Percentiles rank a stretch among this genome's conserved stretches.
phyloP scores from a whole-genome alignment of 2,113 vertebrate species.

The Sciurus niger region DNA sequence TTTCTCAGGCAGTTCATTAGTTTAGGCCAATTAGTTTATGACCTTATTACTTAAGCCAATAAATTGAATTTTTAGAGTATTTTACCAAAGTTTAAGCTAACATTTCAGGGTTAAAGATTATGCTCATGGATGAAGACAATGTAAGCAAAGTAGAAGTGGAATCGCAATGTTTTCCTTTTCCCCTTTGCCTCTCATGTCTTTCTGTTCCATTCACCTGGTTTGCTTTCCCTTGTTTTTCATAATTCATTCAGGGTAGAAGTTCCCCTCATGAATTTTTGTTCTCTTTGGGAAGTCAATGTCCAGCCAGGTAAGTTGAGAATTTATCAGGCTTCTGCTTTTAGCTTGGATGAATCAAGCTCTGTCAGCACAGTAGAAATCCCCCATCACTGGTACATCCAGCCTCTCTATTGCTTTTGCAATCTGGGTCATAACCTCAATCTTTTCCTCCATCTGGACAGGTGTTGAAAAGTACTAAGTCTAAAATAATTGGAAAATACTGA shows the following conservation, averaged over 20 bases:
- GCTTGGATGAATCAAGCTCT: conserved; percentile 19
- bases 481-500: conserved; percentile 31
- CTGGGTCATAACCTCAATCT: conserved; percentile 40
- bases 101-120: not conserved
- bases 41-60: not conserved
- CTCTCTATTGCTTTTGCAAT: conserved; percentile 48
- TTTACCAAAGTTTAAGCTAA: not conserved
- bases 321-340: conserved; percentile 48
- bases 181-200: not conserved
- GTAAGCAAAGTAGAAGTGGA: not conserved
- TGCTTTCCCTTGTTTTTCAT: conserved; percentile 14
- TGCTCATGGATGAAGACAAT: not conserved
- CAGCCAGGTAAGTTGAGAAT: conserved; percentile 53
- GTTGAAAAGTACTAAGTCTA: not conserved
- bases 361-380: conserved; percentile 64
- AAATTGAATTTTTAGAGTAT: not conserved
- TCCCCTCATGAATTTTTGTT: conserved; percentile 12
- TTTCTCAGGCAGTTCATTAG: conserved; percentile 11
- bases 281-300: not conserved
- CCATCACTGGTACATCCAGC: not conserved
- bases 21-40: not conserved
- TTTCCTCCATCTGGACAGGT: conserved; percentile 69
- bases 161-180: not conserved
- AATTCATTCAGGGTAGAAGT: not conserved
- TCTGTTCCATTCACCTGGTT: not conserved